A percentile compares a stretch with the other conserved stretches of the same genome.
phyloP scores from a whole-genome alignment of 2,797 vertebrate species.

The Stomatorhinus walkeri region DNA sequence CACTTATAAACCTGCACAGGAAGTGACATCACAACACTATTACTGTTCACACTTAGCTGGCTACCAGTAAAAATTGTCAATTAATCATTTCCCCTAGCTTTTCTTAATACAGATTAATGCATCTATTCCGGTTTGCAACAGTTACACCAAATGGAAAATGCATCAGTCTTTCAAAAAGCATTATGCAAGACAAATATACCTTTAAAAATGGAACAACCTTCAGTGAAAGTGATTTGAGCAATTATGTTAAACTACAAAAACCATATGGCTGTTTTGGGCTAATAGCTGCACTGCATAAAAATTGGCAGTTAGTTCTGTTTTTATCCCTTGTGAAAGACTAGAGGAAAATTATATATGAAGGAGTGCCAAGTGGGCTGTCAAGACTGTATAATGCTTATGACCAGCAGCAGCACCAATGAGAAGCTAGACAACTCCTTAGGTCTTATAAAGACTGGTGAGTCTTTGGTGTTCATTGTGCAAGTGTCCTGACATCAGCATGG shows the following conservation, averaged over 20 bases:
- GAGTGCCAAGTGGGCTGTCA: neutral
- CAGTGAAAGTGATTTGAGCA: neutral
- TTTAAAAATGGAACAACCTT: neutral
- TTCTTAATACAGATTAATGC: neutral
- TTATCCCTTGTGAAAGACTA: neutral
- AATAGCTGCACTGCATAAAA: neutral
- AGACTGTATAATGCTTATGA: conserved; percentile 1
- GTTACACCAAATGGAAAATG: neutral
- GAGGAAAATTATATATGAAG: neutral
- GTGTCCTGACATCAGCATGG: neutral
- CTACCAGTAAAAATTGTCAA: neutral
- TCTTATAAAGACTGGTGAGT: neutral
- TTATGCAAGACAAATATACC: neutral
- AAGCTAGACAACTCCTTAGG: neutral
- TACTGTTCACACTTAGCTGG: neutral
- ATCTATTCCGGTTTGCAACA: neutral
- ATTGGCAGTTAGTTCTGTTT: neutral
- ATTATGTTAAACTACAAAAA: neutral
- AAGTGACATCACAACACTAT: neutral
- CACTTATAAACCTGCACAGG: neutral
- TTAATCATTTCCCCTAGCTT: neutral
- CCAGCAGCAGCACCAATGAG: neutral
- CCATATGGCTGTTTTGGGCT: neutral
- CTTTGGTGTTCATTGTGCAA: neutral
- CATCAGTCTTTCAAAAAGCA: neutral